phyloP scores from a whole-genome alignment of 2,113 vertebrate genomes.

The Brachypodius melanocephalos region DNA sequence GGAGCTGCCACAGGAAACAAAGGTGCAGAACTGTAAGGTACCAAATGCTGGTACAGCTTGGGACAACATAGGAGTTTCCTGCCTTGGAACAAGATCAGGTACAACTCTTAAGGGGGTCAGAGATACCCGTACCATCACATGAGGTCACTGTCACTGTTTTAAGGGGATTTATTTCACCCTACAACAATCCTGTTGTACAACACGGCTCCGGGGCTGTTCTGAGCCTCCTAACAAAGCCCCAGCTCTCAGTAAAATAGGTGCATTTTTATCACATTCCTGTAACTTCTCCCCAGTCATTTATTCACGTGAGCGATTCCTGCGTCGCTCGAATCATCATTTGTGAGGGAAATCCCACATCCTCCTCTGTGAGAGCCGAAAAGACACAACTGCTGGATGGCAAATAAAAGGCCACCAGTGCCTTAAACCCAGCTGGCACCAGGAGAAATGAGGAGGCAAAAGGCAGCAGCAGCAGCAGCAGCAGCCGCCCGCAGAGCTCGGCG shows the following conservation, averaged over 20 bases:
- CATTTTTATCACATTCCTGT: neutral
- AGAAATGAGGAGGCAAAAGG: neutral
- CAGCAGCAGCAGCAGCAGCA: neutral
- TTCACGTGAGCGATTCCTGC: fast-evolving
- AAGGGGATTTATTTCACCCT: neutral
- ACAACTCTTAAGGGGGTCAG: neutral
- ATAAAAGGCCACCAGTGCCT: neutral
- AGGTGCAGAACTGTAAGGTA: neutral
- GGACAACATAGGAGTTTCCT: fast-evolving
- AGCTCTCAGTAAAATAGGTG: neutral
- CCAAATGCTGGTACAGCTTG: neutral
- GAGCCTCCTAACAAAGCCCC: neutral
- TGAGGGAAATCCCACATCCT: neutral
- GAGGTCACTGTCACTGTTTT: neutral
- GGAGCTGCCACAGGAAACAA: neutral
- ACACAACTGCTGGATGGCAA: neutral
- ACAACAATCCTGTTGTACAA: neutral
- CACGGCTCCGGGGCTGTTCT: neutral
- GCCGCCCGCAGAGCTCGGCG: fast-evolving
- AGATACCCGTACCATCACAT: neutral
- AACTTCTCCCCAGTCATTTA: neutral
- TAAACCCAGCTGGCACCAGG: neutral
- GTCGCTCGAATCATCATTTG: fast-evolving
- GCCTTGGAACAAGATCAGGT: neutral
- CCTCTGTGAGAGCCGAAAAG: neutral